Base-by-base conservation (phyloP, 2,113 vertebrate species). In the Psittacus erithacus region DNA sequence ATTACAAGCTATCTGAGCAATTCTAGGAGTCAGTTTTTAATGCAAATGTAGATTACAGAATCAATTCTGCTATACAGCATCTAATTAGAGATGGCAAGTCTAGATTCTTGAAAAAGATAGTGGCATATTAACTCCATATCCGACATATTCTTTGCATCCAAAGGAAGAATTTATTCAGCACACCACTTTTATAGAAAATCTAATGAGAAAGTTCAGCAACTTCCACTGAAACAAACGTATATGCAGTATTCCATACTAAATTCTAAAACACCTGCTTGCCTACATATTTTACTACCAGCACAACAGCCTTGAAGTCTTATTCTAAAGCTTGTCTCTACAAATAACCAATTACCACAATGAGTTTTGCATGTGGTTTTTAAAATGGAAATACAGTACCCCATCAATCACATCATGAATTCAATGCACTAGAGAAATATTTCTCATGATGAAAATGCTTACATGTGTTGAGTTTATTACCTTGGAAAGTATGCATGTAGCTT, bases 21-120 rank as follows among this genome's bases (percentile, higher is more conserved):
- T 88, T 91, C 82, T 86, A 88, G 68, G 49, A 95, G 92, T 91
- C 65, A 86, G 82, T 83, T 97, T 88, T 96, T 92, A 95, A 96
- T 93, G 94, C 85, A 96, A 94, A 95, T 95, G 86, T 71, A 83
- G 70, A 95, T 87, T 87, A 92, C 65, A 82, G 86, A 96, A 96
- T 77, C 80, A 83, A 88, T 92, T 92, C 2, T 76, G 60, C 68
- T 80, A 94, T 52, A 86, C 19, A 80, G 92, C 53, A 83, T 78
- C 82, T 95, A 94, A 96, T 94, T 95, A 92, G 73, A 70, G 29
- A 93, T 53, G 14, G 76, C n/a, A 95, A 90, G 8, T 78, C 35
- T 60, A 81, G 73, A 86, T 94, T 94, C 76, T 86, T 83, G 68
- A 88, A 86, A 78, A 86, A 94, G 83, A 86, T 1, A 55, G 63